These are phyloP conservation scores for Pseudocheirus occidentalis DNA, from an alignment of 2,797 vertebrate species.

Conservation along the genomic window DNA sequence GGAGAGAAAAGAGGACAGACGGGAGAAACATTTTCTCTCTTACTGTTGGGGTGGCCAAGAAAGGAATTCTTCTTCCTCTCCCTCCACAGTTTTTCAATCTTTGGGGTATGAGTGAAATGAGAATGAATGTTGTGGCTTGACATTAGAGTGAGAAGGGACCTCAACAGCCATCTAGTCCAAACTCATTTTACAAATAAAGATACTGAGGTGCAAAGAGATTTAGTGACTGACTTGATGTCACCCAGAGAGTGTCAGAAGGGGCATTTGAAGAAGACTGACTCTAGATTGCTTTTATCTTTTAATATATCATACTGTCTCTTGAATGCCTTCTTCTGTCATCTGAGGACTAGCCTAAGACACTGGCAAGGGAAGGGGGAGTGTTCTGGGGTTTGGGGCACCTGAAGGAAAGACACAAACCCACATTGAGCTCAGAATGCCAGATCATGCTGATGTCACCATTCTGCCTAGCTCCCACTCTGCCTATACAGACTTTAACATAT, in stretches of 20 bases:
- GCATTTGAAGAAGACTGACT: neutral
- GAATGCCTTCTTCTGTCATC: neutral
- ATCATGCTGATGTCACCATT: neutral
- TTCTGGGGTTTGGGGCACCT: neutral
- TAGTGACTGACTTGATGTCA: neutral
- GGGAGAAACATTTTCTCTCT: too few species aligned
- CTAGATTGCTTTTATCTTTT: neutral
- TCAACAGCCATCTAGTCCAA: neutral
- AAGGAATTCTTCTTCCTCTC: neutral
- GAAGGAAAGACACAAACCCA: neutral
- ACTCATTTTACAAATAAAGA: neutral
- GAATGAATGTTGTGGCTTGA: neutral
- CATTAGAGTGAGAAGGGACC: neutral
- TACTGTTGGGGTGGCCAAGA: neutral
- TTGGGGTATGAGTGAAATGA: neutral
- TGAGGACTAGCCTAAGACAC: neutral
- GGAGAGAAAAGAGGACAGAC: neutral
- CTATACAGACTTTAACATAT: neutral
- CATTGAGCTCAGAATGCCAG: neutral
- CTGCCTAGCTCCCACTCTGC: neutral
- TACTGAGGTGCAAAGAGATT: neutral
- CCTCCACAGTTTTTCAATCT: neutral
- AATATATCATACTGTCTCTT: neutral
- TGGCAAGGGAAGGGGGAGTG: neutral
- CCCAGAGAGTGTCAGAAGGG: neutral